Base-by-base conservation (phyloP, 2,888 invertebrate species). In the Fragum fragum region DNA sequence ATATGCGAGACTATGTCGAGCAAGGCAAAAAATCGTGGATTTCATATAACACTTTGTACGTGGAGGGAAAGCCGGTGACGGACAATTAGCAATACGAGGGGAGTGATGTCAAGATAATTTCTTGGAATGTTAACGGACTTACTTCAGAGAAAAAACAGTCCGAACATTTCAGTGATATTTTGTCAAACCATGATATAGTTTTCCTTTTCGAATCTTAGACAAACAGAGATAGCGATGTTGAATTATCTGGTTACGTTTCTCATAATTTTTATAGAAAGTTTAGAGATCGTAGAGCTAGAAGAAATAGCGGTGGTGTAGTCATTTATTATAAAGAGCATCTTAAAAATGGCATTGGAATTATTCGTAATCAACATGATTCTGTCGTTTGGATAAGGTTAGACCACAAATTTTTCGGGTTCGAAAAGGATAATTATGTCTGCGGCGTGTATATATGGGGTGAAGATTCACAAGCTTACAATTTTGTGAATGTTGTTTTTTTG, bases 401-500 rank as follows among this genome's bases (percentile, higher is more conserved):
- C n/a, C 2, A 59, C 3, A 26, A 16, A 2, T 59, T 72, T 42
- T 72, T 72, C 39, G 18, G 26, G 2, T 18, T 59, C 39, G 42
- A 59, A 7, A 26, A 59, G 3, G 72, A 72, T 72, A 28, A 57
- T 21, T 72, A 59, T 72, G 29, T 72, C 16, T 16, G 28, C 11
- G 57, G 39, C 16, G 26, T 72, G 18, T 61, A 75, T 68, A n/a
- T 80, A 28, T 75, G 75, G 80, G n/a, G 66, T 26, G 72, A 77
- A 36, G 59, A 52, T 18, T 73, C 74, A 16, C 81, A 76, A 1
- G 73, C 69, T 14, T 73, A 73, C 29, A 59, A 72, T 61, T 23
- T 73, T 55, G 21, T 76, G 29, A 29, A 79, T 42, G 73, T 73
- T 26, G 73, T 70, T 36, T 81, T 14, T 79, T 79, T 73, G 53